Evolutionary conservation across 2,113 vertebrate species (phyloP), one percentile per base, ranked within the genome.

Genomic region (Eidolon helvum): DNA sequence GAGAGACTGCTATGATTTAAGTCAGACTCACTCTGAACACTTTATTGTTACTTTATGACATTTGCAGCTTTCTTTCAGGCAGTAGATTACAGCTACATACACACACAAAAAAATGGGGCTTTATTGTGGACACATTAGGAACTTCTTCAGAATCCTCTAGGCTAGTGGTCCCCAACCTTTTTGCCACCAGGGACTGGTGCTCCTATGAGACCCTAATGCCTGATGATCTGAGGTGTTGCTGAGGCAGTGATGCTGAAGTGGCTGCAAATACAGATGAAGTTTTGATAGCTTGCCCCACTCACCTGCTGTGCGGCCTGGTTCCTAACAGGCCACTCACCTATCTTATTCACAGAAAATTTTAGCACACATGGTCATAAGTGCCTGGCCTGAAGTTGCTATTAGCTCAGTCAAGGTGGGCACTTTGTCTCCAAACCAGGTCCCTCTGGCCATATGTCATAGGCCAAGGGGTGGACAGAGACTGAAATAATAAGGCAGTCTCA

Each of bases 81-180:
- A 28, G 75, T 88, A 63, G 18, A 87, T 94, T 66, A 90, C 40
- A 96, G 40, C n/a, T 63, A 50, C 50, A 50, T 50, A 50, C 50
- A 50, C 48, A 50, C 50, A 77, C 68, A 28, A n/a, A 45, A 65
- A 85, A 90, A 55, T 26, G 28, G 12, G 3, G 4, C 66, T 77
- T 8, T 69, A 16, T 24, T 43, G 1, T 90, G 40, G 40, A 74
- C 28, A 19, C 10, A 7, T 91, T 57, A 83, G 84, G 65, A 90
- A 84, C 40, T 65, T 84, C 57, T 61, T 97, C 24, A 8, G 69
- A 26, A 68, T 96, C 61, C 21, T 91, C 9, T 12, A 84, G 40
- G 69, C 30, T 11, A 21, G 5, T 63, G 53, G 50, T 50, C 15
- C 50, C 50, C 50, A 50, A 50, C 50, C 50, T 50, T 50, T 50